phyloP scores from a whole-genome alignment of 2,797 vertebrate species.

The Tapirus indicus region DNA sequence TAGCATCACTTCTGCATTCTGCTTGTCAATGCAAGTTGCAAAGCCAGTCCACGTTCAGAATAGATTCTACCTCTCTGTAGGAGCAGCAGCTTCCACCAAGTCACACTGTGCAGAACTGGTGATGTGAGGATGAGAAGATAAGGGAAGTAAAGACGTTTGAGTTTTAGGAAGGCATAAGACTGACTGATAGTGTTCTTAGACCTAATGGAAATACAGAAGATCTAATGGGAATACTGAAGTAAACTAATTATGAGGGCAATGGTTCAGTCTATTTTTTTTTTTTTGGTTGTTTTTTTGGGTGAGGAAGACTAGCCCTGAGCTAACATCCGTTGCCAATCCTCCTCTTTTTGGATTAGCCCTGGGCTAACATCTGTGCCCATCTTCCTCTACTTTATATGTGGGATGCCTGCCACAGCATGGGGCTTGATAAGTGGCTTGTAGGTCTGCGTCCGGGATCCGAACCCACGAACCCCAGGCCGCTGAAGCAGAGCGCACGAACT shows the following conservation, averaged over 20 bases:
- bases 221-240: background rate
- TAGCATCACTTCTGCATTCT: background rate
- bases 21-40: background rate
- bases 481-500: too few species aligned
- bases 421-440: too few species aligned
- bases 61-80: background rate
- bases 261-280: slow-evolving; percentile 23
- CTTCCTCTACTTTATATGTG: too few species aligned
- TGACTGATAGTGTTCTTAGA: background rate
- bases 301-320: too few species aligned
- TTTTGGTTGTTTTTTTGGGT: too few species aligned
- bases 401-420: too few species aligned
- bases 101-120: background rate
- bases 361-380: too few species aligned
- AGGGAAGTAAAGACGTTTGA: background rate
- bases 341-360: too few species aligned
- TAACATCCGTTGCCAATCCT: too few species aligned
- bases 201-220: background rate
- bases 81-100: background rate
- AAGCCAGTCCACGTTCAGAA: background rate
- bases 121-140: background rate
- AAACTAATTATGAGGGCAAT: background rate
- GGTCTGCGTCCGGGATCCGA: too few species aligned
- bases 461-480: too few species aligned
- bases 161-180: background rate